These are phyloP conservation scores for Platysternon megacephalum DNA, from an alignment of 2,113 vertebrate species.

Conservation along the genomic window DNA sequence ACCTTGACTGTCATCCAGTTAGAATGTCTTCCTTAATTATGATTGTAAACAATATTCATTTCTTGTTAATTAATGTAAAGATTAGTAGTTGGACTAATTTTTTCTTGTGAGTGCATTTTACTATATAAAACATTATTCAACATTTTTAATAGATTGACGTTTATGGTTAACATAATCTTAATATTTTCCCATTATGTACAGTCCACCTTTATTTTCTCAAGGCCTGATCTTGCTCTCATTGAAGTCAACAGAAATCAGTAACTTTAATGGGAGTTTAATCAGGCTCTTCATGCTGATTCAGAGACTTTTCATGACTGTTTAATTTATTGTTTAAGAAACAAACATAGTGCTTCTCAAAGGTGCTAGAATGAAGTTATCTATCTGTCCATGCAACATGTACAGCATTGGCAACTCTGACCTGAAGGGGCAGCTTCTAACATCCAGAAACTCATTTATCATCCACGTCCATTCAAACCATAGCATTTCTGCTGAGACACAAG, in stretches of 20 bases:
- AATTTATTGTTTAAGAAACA: background rate
- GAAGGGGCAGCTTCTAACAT: background rate
- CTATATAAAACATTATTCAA: background rate
- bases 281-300: background rate
- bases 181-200: background rate
- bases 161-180: background rate
- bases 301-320: background rate
- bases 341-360: background rate
- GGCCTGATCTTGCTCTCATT: background rate
- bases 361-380: background rate
- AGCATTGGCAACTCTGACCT: background rate
- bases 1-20: background rate
- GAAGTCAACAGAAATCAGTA: background rate
- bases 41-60: background rate
- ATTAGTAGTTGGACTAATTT: background rate
- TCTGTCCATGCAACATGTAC: background rate
- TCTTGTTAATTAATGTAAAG: background rate
- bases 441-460: background rate
- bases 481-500: background rate
- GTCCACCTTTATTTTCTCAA: background rate
- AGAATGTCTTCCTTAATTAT: background rate
- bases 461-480: background rate
- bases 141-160: background rate
- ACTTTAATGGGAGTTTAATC: background rate
- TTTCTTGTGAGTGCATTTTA: background rate